These are phyloP conservation scores for Mus pahari DNA, from an alignment of 2,113 vertebrate species.

Conservation along the genomic window DNA sequence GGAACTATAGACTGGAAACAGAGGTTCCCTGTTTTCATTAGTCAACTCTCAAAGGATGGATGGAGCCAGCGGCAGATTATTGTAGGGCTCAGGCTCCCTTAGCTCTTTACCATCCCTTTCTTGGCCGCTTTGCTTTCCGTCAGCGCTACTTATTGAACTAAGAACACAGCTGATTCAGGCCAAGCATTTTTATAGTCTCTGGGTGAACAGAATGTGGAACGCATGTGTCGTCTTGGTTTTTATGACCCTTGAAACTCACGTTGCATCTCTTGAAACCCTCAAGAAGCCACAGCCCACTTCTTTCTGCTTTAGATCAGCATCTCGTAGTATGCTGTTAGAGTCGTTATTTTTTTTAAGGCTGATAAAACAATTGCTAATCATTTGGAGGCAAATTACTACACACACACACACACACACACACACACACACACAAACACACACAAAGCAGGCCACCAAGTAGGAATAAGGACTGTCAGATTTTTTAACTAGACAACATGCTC, in stretches of 20 bases:
- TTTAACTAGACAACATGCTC: neutral
- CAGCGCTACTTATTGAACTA: constrained; percentile 54
- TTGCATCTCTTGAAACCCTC: constrained; percentile 38
- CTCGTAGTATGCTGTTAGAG: neutral
- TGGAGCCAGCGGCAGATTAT: constrained; percentile 36
- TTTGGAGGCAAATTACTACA: constrained; percentile 27
- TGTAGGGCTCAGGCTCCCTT: constrained; percentile 29
- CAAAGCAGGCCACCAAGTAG: neutral
- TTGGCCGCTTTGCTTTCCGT: constrained; percentile 63
- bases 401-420: neutral
- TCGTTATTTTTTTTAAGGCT: constrained; percentile 37
- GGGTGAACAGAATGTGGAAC: constrained; percentile 51
- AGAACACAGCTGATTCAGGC: constrained; percentile 51
- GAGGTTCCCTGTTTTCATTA: constrained; percentile 74
- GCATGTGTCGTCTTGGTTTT: constrained; percentile 47
- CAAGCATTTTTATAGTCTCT: constrained; percentile 65
- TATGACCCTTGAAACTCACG: constrained; percentile 35
- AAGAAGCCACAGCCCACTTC: neutral
- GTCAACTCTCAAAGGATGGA: constrained; percentile 53
- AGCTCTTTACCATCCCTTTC: constrained; percentile 48
- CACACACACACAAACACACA: neutral
- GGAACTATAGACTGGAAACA: constrained; percentile 72
- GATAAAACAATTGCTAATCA: neutral
- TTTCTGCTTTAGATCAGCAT: constrained; percentile 24
- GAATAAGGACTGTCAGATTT: neutral